phyloP scores from a whole-genome alignment of 2,888 invertebrate genomes.

The Papilio protenor region DNA sequence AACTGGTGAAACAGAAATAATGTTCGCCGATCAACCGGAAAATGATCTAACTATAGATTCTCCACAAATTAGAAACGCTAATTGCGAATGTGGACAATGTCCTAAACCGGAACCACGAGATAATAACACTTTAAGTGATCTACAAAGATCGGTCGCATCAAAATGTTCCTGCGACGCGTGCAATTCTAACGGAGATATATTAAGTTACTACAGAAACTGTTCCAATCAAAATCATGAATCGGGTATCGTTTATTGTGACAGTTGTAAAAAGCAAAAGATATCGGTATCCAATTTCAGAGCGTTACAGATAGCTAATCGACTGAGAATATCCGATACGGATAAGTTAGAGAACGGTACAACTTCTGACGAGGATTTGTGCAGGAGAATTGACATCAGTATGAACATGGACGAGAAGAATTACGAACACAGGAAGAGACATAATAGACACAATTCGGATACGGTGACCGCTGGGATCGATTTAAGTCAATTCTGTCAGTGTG shows the following conservation, averaged over 20 bases:
- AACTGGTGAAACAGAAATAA: slow-evolving; percentile 71
- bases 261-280: slow-evolving; percentile 80
- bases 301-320: slow-evolving; percentile 75
- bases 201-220: slow-evolving; percentile 76
- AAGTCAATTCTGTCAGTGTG: slow-evolving; percentile 80
- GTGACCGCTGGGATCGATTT: slow-evolving; percentile 74
- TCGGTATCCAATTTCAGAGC: slow-evolving; percentile 79
- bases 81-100: slow-evolving; percentile 79
- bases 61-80: slow-evolving; percentile 64
- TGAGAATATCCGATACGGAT: slow-evolving; percentile 71
- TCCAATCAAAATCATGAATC: slow-evolving; percentile 74
- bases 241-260: slow-evolving; percentile 77
- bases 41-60: slow-evolving; percentile 65
- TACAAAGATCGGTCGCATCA: slow-evolving; percentile 75
- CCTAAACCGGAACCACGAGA: slow-evolving; percentile 72
- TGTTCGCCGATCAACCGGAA: slow-evolving; percentile 76
- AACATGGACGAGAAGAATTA: slow-evolving; percentile 71
- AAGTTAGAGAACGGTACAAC: slow-evolving; percentile 70
- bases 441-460: slow-evolving; percentile 75
- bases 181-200: slow-evolving; percentile 76
- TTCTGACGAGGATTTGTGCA: slow-evolving; percentile 76
- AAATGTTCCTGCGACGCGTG: slow-evolving; percentile 77
- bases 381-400: slow-evolving; percentile 76
- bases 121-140: slow-evolving; percentile 75
- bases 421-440: slow-evolving; percentile 76